Percentiles rank a stretch among this genome's conserved stretches.
Evolutionary conservation across 2,797 vertebrate species (phyloP).

Genomic region (Rhinogobio ventralis): DNA sequence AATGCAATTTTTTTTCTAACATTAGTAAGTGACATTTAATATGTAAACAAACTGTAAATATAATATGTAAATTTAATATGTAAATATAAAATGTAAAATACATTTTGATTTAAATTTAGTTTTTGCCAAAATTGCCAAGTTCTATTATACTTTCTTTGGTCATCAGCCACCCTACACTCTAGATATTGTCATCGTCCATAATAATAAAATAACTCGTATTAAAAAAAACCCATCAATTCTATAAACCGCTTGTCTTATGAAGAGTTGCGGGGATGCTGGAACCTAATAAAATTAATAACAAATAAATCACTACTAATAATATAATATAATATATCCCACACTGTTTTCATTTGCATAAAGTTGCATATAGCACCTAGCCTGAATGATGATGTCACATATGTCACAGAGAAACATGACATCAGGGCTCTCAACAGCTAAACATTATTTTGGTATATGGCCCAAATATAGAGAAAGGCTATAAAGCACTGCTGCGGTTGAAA

Average conservation of each 20-base stretch:
- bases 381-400: neutral
- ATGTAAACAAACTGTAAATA: neutral
- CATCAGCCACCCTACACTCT: neutral
- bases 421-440: constrained; percentile 72
- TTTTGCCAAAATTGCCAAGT: neutral
- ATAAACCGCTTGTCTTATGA: neutral
- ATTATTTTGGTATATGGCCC: constrained; percentile 77
- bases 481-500: constrained; percentile 82
- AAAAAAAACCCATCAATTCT: neutral
- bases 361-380: neutral
- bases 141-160: neutral
- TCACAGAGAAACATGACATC: constrained; percentile 57
- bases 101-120: neutral
- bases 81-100: neutral
- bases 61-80: neutral
- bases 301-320: neutral
- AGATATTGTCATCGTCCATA: neutral
- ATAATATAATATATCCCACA: neutral
- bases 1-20: neutral
- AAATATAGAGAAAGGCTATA: constrained; percentile 45
- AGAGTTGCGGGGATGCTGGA: neutral
- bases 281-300: neutral
- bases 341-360: neutral
- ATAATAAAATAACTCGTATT: neutral
- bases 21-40: neutral